Evolutionary conservation across 2,888 invertebrate genomes (phyloP), one percentile per base, ranked within the genome.

Genomic region (Smittia sp.): DNA sequence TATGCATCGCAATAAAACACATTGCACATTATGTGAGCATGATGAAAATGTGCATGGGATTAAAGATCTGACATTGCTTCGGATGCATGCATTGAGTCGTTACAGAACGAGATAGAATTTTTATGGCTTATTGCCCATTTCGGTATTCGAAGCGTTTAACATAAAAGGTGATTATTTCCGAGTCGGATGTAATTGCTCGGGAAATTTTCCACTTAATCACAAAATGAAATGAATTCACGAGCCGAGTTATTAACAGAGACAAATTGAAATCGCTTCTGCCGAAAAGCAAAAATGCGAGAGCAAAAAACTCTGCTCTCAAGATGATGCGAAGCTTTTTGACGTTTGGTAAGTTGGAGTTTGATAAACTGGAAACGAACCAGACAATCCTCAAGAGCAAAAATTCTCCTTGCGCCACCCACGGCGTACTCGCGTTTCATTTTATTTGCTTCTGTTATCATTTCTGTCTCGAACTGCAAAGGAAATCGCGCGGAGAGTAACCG

Each of bases 1-100:
- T 69, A 69, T 69, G 69, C 32, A 69, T 20, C 20, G 69, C 20
- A 69, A 69, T 69, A 69, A 69, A 69, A 24, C 69, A 69, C 52
- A 69, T 69, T 69, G 69, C 69, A 69, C 69, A 27, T 69, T 25
- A 69, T 69, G n/a, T 69, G 69, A 52, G 54, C 69, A 27, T 69
- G 52, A 69, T 69, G n/a, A 20, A 54, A 52, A 54, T 41, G 24
- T 69, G 69, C 69, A 41, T 41, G 67, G 67, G 46, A 67, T 67
- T 67, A 67, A 67, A 46, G 46, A 46, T 46, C 46, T 46, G 2
- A 11, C 46, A 46, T 32, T 9, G 32, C 32, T 32, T 32, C 4
- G n/a, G 46, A 46, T 46, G 46, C 46, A 46, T 2, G 32, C n/a
- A 58, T 58, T 58, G 18, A 22, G 22, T 22, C 7, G 18, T 58